Evolutionary conservation across 2,888 invertebrate species (phyloP), one percentile per base, ranked within the genome.

Genomic region (Agriopis aurantiaria): DNA sequence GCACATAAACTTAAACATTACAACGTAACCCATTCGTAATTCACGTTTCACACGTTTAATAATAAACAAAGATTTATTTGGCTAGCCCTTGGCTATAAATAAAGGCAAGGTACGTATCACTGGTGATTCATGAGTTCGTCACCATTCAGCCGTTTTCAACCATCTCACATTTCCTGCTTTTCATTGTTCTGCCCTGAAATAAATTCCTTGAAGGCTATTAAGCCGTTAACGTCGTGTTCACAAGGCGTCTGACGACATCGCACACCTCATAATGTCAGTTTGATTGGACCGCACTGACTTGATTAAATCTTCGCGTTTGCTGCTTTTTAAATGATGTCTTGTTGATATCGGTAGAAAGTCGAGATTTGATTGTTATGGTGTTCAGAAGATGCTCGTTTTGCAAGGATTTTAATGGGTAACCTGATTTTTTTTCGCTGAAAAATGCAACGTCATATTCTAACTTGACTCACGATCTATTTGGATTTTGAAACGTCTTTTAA

Each of bases 201-300:
- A 65, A 64, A 67, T 63, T 65, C 63, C 51, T 67, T 63, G 45
- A 66, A 70, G 68, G 66, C 76, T 65, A 78, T 79, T 64, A 79
- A 78, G 68, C 63, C 61, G 57, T 79, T 81, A 82, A 82, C 80
- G 80, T 75, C 75, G 75, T 80, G 76, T 81, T 79, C 72, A 75
- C 17, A 68, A 78, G 71, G 66, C 75, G 76, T 71, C 68, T 69
- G 72, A 71, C 75, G 78, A 81, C 81, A 77, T 74, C 74, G 74
- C 67, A 75, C 77, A 80, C 81, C 79, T 81, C 80, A 78, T 84
- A 82, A 81, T 82, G 82, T 79, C 83, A 76, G 75, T 79, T 84
- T 83, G 69, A 84, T 84, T 82, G 80, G 74, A 72, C 59, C 64
- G 59, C 45, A 48, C 66, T 12, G 76, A 61, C 79, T 84, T 84